Conservation (phyloP, 1,140 invertebrate genomes). For the Homalodisca vitripennis region DNA sequence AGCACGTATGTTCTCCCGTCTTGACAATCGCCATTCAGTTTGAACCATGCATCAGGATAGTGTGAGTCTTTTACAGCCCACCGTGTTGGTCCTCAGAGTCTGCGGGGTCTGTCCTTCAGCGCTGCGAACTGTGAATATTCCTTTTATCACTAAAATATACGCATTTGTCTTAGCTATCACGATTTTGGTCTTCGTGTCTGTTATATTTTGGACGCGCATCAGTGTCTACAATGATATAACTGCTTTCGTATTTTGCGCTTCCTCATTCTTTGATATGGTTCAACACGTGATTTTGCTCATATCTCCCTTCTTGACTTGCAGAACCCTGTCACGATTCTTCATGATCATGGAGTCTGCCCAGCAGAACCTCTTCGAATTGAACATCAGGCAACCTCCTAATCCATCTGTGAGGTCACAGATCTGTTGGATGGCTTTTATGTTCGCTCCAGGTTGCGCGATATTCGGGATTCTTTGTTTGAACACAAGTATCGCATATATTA, state of each 20-base stretch:
- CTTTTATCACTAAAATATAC: neutral
- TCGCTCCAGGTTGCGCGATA: neutral
- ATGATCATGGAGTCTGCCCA: neutral
- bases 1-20: too few relatives aligned
- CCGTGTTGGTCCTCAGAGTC: neutral
- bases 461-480: too few relatives aligned
- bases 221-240: constrained; percentile 4
- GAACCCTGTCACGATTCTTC: neutral
- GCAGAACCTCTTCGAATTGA: neutral
- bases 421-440: neutral
- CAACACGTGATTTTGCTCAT: neutral
- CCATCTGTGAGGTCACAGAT: neutral
- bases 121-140: neutral
- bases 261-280: neutral
- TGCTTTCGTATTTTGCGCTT: neutral
- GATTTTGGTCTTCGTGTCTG: neutral
- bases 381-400: constrained; percentile 5
- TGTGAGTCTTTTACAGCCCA: neutral
- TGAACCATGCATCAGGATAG: neutral
- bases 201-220: too few relatives aligned
- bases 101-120: too few relatives aligned
- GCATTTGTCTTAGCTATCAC: neutral
- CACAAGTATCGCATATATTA: too few relatives aligned
- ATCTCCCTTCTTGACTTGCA: neutral
- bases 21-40: too few relatives aligned